Conservation (phyloP, 2,888 invertebrate species). For the Netelia melanura region DNA sequence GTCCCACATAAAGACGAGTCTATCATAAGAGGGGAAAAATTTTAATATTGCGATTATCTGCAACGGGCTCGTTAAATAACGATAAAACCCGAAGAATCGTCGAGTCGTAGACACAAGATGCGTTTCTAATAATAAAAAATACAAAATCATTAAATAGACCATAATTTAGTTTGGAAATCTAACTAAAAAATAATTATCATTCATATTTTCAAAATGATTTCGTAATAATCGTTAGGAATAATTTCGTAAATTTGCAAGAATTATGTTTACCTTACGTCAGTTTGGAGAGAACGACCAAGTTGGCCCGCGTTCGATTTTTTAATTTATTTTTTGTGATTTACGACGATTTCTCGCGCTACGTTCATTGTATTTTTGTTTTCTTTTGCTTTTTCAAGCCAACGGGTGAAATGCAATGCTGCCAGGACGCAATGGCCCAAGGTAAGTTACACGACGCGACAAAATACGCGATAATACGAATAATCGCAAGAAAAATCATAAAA, state of each 20-base stretch:
- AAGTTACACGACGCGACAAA: conserved; percentile 21
- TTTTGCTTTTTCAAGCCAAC: conserved; percentile 27
- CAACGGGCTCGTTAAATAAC: too few relatives aligned
- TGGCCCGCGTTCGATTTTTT: conserved; percentile 32
- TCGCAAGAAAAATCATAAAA: conserved; percentile 42
- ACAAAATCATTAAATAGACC: too few relatives aligned
- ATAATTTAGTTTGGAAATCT: background rate
- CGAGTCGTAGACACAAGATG: too few relatives aligned
- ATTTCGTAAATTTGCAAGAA: background rate
- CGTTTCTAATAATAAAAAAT: too few relatives aligned
- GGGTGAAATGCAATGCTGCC: conserved; percentile 43
- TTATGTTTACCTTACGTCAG: background rate
- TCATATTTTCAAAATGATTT: background rate
- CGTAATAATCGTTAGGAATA: too few relatives aligned
- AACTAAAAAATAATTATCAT: background rate
- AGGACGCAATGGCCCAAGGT: conserved; percentile 33
- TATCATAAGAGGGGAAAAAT: background rate
- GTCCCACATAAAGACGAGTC: background rate
- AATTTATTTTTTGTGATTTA: conserved; percentile 9
- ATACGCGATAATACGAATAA: conserved; percentile 38
- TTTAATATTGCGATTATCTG: background rate
- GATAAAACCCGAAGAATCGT: too few relatives aligned
- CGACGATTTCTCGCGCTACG: conserved; percentile 27
- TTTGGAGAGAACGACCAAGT: background rate
- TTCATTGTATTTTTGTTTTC: conserved; percentile 4